These are phyloP conservation scores for Vidua macroura DNA, from an alignment of 2,113 vertebrate genomes.

Conservation along the genomic window DNA sequence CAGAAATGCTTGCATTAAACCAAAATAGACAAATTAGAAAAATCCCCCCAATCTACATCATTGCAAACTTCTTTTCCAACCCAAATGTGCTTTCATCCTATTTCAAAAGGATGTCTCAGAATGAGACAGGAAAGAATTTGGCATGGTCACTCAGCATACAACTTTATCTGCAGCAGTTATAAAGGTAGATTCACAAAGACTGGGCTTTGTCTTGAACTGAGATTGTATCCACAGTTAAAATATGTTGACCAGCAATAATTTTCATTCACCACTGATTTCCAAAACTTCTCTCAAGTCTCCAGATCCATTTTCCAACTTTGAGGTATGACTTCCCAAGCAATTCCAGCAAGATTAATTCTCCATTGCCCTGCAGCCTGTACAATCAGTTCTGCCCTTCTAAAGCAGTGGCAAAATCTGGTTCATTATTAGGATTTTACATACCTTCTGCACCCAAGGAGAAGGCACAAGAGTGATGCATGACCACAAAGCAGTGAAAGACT, in stretches of 20 bases:
- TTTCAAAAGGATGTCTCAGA: background rate
- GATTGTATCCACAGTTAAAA: background rate
- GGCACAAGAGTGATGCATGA: background rate
- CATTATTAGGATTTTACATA: background rate
- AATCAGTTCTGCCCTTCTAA: background rate
- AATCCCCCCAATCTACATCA: background rate
- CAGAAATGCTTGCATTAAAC: background rate
- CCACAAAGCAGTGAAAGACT: background rate
- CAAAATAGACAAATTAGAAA: background rate
- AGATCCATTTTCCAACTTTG: background rate
- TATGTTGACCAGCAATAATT: background rate
- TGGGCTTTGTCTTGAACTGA: background rate
- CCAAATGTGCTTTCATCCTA: background rate
- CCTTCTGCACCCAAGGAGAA: background rate
- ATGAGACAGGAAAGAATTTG: background rate
- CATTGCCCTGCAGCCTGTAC: background rate
- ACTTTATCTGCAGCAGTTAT: background rate
- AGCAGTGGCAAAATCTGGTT: background rate
- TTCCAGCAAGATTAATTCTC: background rate
- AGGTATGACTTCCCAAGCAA: background rate
- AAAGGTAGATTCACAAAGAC: background rate
- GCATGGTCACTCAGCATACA: accelerated
- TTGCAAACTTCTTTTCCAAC: background rate
- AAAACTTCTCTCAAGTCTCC: background rate
- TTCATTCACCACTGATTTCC: background rate